Evolutionary conservation across 1,140 invertebrate species (phyloP).

Genomic region (Drosophila grimshawi): DNA sequence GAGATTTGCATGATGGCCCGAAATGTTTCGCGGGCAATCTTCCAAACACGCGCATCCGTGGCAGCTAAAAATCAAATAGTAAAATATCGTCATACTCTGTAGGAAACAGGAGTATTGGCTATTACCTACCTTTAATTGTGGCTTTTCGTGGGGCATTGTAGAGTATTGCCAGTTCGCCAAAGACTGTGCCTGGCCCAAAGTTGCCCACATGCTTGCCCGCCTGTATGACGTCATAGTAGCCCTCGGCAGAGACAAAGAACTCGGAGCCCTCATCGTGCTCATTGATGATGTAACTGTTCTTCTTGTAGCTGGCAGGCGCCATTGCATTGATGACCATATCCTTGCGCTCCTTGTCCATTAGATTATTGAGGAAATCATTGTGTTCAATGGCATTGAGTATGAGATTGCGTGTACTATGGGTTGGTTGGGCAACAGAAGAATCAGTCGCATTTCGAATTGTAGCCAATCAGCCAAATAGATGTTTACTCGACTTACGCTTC

Average conservation of each 20-base stretch:
- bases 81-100: not conserved
- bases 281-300: constrained; percentile 92
- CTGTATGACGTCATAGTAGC: constrained; percentile 94
- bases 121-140: constrained; percentile 89
- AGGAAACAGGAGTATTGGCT: not conserved
- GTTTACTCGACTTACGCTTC: constrained; percentile 72
- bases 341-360: constrained; percentile 93
- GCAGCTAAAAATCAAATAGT: constrained; percentile 86
- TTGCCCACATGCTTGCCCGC: constrained; percentile 90
- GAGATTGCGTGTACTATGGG: constrained; percentile 85
- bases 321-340: constrained; percentile 95
- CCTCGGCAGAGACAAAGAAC: constrained; percentile 92
- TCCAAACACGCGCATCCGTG: constrained; percentile 94
- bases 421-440: not conserved
- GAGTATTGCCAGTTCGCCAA: constrained; percentile 96
- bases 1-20: constrained; percentile 94
- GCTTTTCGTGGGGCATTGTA: constrained; percentile 96
- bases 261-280: constrained; percentile 94
- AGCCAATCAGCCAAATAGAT: constrained; percentile 30
- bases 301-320: constrained; percentile 91
- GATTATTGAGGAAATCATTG: constrained; percentile 97
- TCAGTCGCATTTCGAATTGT: not conserved
- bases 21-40: constrained; percentile 93
- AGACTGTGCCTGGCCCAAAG: constrained; percentile 94
- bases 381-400: constrained; percentile 88